Conservation (phyloP, 2,888 invertebrate genomes). For the Stenurella melanura region DNA sequence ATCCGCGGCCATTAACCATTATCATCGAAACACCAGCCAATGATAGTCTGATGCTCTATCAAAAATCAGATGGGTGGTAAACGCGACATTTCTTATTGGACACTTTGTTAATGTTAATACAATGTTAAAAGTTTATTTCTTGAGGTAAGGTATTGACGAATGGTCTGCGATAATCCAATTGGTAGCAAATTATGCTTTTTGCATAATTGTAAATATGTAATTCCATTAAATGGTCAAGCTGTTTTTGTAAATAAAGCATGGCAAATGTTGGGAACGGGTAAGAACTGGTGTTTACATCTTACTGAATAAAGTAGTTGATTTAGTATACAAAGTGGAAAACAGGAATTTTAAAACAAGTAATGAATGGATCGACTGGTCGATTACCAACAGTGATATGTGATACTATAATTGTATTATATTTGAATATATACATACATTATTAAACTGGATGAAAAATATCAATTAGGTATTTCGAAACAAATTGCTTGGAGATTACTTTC, state of each 20-base stretch:
- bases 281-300: not conserved
- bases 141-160: conserved; percentile 16
- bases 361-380: not conserved
- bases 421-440: conserved; percentile 1
- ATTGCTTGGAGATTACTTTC: not conserved
- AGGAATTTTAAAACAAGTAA: not conserved
- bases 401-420: not conserved
- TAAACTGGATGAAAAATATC: not conserved
- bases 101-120: conserved; percentile 32
- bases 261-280: not conserved
- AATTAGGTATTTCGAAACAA: not conserved
- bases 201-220: not conserved
- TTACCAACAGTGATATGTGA: not conserved
- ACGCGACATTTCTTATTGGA: conserved; percentile 43
- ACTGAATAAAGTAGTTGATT: not conserved
- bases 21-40: conserved; percentile 66
- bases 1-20: conserved; percentile 71
- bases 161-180: conserved; percentile 14
- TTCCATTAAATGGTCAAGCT: not conserved
- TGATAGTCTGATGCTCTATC: conserved; percentile 55
- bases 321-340: not conserved
- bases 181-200: conserved; percentile 28
- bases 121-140: conserved; percentile 36
- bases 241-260: conserved; percentile 5
- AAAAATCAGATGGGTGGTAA: conserved; percentile 55